Conservation (phyloP, 2,797 vertebrate genomes). For the Poecilia picta region DNA sequence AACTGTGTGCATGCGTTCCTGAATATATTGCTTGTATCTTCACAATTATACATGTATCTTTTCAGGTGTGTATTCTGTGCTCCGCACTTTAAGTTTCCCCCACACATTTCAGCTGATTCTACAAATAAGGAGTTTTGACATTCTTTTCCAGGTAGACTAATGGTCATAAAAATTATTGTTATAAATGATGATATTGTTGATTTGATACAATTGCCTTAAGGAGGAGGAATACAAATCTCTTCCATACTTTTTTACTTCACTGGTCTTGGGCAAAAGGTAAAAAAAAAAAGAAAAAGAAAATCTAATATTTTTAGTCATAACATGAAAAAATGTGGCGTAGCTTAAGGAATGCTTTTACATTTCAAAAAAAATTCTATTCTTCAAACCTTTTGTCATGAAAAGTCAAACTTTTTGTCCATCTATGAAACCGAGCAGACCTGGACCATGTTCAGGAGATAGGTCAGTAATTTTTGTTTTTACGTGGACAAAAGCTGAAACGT, state of each 20-base stretch:
- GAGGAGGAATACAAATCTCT: background rate
- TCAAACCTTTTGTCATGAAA: background rate
- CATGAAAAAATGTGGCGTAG: background rate
- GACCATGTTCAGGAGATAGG: background rate
- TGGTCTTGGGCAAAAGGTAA: background rate
- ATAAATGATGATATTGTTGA: too few relatives aligned
- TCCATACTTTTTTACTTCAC: background rate
- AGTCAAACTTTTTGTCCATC: background rate
- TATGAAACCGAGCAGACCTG: background rate
- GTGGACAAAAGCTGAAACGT: background rate
- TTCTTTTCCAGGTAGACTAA: too few relatives aligned
- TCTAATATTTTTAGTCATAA: background rate
- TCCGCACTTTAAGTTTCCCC: background rate
- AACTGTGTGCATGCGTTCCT: slow-evolving; percentile 36
- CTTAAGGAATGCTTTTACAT: background rate
- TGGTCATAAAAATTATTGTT: too few relatives aligned
- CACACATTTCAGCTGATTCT: background rate
- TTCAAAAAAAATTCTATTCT: background rate
- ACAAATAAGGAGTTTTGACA: background rate
- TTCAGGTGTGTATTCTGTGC: background rate
- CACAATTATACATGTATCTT: slow-evolving; percentile 12
- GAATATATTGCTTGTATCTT: background rate
- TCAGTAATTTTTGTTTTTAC: background rate
- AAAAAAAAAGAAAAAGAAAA: background rate
- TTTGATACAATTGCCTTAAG: background rate